phyloP scores from a whole-genome alignment of 1,140 invertebrate species.

The Zaprionus ghesquierei region DNA sequence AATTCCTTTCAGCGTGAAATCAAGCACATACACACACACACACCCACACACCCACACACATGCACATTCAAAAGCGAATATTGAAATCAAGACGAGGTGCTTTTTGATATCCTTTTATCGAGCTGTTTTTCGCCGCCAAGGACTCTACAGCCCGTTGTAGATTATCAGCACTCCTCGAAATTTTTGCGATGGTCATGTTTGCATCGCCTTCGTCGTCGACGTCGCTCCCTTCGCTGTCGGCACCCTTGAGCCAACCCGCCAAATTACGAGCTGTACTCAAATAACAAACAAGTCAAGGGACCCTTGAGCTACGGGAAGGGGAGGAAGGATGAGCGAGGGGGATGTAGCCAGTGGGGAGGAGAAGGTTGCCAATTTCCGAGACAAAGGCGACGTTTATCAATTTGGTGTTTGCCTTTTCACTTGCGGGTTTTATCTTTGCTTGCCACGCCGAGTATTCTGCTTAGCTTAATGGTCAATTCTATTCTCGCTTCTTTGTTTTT shows the following conservation, averaged over 20 bases:
- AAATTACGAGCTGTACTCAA: constrained; percentile 54
- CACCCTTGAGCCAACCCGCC: constrained; percentile 31
- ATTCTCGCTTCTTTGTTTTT: constrained; percentile 50
- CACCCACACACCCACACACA: no score
- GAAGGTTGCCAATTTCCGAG: constrained; percentile 23
- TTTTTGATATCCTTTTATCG: background rate
- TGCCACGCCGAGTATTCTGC: constrained; percentile 44
- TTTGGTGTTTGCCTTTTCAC: constrained; percentile 63
- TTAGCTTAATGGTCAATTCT: constrained; percentile 68
- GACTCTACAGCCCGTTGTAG: constrained; percentile 57
- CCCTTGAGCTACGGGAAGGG: background rate
- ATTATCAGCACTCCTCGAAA: constrained; percentile 63
- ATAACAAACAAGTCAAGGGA: constrained; percentile 2
- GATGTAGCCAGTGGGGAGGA: background rate
- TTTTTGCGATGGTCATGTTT: constrained; percentile 57
- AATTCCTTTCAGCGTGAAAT: background rate
- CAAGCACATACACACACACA: background rate
- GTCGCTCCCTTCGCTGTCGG: background rate
- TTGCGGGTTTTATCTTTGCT: constrained; percentile 35
- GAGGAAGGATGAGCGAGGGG: no score
- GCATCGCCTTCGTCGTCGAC: background rate
- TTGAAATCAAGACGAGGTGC: background rate
- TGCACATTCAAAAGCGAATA: background rate
- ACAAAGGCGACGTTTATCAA: constrained; percentile 67
- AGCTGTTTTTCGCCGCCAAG: constrained; percentile 37